These are phyloP conservation scores for Camelus dromedarius DNA, from an alignment of 2,113 vertebrate species.

Conservation along the genomic window DNA sequence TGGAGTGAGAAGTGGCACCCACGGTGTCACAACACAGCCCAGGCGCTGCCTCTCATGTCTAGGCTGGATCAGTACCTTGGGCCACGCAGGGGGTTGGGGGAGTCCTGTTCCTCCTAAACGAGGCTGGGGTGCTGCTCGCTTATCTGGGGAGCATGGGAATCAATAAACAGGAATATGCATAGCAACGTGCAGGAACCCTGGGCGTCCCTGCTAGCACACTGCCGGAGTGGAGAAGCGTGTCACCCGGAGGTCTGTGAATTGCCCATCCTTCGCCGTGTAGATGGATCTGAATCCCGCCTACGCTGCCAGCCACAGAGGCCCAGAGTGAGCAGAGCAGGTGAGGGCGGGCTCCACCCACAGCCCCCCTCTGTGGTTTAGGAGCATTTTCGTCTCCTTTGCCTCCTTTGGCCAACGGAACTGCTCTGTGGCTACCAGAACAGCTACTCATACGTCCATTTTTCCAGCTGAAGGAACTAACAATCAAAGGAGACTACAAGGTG, in stretches of 20 bases:
- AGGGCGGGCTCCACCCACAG: too few relatives aligned
- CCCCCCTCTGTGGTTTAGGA: accelerated
- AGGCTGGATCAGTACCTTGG: neutral
- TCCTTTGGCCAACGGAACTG: neutral
- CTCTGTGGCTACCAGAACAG: neutral
- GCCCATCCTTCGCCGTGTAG: too few relatives aligned
- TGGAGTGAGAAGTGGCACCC: neutral
- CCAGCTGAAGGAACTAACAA: neutral
- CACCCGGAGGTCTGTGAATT: neutral
- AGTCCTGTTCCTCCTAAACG: neutral
- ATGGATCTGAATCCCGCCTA: neutral
- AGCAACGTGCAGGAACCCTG: neutral
- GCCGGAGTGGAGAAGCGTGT: neutral
- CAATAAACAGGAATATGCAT: neutral
- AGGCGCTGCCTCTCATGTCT: neutral
- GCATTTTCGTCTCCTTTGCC: neutral
- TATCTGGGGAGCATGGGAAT: neutral
- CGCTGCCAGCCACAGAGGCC: accelerated
- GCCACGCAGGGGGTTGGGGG: too few relatives aligned
- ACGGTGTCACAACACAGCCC: neutral
- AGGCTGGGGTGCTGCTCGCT: neutral
- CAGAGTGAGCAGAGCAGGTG: too few relatives aligned
- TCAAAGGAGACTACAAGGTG: neutral
- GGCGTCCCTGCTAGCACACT: too few relatives aligned
- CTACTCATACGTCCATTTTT: neutral